These are phyloP conservation scores for Maniola jurtina DNA, from an alignment of 1,140 invertebrate species.

Conservation along the genomic window DNA sequence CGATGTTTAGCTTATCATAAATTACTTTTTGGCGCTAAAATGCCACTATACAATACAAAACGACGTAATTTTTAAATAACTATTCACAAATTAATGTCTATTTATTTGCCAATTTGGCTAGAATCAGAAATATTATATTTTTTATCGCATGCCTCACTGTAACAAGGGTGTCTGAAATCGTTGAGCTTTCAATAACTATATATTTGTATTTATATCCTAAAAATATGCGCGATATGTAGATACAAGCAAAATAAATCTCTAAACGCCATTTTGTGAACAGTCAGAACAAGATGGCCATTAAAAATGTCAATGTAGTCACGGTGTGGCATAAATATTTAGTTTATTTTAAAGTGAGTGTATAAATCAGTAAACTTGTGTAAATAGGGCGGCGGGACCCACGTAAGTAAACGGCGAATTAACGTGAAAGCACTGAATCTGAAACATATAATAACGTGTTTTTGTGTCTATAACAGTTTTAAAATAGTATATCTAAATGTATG, in stretches of 20 bases:
- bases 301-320: conserved; percentile 27
- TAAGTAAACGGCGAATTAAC: conserved; percentile 28
- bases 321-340: conserved; percentile 10
- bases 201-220: conserved; percentile 50
- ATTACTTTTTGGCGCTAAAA: conserved; percentile 47
- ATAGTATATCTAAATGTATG: conserved; percentile 48
- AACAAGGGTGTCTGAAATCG: conserved; percentile 69
- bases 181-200: conserved; percentile 71
- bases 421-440: conserved; percentile 40
- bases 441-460: conserved; percentile 46
- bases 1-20: conserved; percentile 53
- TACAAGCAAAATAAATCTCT: conserved; percentile 24
- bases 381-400: conserved; percentile 47
- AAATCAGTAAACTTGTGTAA: conserved; percentile 20
- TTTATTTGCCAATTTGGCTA: conserved; percentile 52
- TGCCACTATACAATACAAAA: conserved; percentile 38
- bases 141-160: conserved; percentile 56
- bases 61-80: conserved; percentile 41
- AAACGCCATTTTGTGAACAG: conserved; percentile 34
- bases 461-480: conserved; percentile 62
- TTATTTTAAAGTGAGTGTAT: conserved; percentile 15
- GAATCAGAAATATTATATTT: conserved; percentile 43
- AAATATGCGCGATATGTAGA: conserved; percentile 41
- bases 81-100: conserved; percentile 36
- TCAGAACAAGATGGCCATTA: conserved; percentile 31